Percentiles rank a stretch among this genome's conserved stretches.
phyloP scores from a whole-genome alignment of 1,140 invertebrate genomes.

The Zaprionus nigranus region DNA sequence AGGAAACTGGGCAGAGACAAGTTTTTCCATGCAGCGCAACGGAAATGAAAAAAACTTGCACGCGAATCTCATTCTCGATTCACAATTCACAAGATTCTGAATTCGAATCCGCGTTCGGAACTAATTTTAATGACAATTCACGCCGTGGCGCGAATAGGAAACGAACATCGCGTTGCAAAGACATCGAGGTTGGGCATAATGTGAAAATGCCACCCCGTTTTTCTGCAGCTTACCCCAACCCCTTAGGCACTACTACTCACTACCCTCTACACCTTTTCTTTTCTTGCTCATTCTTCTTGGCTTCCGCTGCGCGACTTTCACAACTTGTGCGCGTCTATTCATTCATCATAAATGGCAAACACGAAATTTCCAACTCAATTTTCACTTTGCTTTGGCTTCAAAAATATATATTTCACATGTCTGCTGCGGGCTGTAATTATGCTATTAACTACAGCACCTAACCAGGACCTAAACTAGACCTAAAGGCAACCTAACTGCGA shows the following conservation, averaged over 20 bases:
- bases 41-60: slow-evolving; percentile 77
- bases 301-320: slow-evolving; percentile 15
- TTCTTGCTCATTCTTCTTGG: neutral
- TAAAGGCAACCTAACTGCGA: neutral
- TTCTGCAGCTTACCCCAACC: neutral
- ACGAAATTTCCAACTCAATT: slow-evolving; percentile 50
- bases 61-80: slow-evolving; percentile 16
- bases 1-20: slow-evolving; percentile 70
- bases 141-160: slow-evolving; percentile 52
- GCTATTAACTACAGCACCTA: slow-evolving; percentile 62
- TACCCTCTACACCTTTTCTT: neutral
- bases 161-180: slow-evolving; percentile 41
- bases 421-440: slow-evolving; percentile 42
- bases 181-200: too few species aligned
- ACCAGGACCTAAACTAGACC: neutral
- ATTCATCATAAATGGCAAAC: slow-evolving; percentile 57
- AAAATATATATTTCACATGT: slow-evolving; percentile 27
- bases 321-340: slow-evolving; percentile 18
- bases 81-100: neutral
- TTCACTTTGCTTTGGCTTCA: slow-evolving; percentile 26
- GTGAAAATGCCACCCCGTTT: slow-evolving; percentile 13
- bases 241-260: neutral
- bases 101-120: slow-evolving; percentile 50
- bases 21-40: slow-evolving; percentile 50
- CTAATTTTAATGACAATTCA: slow-evolving; percentile 84